Conservation (phyloP, 2,113 vertebrate genomes). For the Daphoenositta chrysoptera region DNA sequence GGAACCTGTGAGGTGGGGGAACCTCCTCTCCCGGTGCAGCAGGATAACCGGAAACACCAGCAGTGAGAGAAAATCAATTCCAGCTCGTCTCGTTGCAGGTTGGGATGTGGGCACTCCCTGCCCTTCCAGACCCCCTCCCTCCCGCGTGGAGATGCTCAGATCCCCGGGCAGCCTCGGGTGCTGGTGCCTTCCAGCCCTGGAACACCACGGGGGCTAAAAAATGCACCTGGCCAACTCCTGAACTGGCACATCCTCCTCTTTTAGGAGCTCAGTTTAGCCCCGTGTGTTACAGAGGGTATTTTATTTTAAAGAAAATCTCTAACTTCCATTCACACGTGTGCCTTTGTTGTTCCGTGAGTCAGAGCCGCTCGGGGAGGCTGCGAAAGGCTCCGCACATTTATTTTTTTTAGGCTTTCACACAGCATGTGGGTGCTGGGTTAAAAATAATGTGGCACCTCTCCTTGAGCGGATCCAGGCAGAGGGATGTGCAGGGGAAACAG, state of each 20-base stretch:
- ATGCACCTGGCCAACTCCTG: not conserved
- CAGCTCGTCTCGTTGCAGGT: fast-evolving
- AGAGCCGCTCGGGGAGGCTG: not conserved
- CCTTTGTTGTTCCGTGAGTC: constrained; percentile 24
- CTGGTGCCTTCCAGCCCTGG: not conserved
- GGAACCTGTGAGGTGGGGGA: not conserved
- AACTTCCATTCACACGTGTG: constrained; percentile 6
- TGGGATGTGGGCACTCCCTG: not conserved
- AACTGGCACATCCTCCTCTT: not conserved
- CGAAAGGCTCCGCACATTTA: not conserved
- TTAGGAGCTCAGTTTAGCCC: not conserved
- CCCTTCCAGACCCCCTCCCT: not conserved
- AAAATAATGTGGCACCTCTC: constrained; percentile 46
- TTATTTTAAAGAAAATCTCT: not conserved
- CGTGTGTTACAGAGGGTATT: not conserved
- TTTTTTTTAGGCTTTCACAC: not conserved
- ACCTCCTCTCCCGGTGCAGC: not conserved
- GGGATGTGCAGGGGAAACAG: not conserved
- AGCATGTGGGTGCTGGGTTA: constrained; percentile 7
- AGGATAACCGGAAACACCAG: not conserved
- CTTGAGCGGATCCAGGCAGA: not conserved
- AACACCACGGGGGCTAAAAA: fast-evolving
- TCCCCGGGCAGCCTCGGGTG: not conserved
- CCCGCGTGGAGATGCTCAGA: fast-evolving
- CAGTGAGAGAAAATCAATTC: fast-evolving